Evolutionary conservation across 53 echinoderm and acorn worm genomes (phyloP).

Genomic region (Holothuria scabra): DNA sequence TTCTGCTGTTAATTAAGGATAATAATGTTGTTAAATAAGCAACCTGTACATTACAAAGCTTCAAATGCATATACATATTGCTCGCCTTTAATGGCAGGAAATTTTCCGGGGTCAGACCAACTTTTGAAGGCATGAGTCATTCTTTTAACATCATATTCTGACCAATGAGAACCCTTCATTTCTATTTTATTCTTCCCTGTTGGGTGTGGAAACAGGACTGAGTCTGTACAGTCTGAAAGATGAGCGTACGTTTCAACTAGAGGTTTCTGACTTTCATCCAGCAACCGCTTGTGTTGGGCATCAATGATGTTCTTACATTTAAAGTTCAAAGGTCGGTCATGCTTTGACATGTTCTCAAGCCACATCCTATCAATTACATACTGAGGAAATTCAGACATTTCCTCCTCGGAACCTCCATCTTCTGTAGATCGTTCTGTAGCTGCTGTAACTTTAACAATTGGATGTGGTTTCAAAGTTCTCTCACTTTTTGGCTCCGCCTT

Average conservation of each 20-base stretch:
- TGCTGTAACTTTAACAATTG: conserved; percentile 28
- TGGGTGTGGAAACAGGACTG: conserved; percentile 75
- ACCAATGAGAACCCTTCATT: not conserved
- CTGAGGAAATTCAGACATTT: conserved; percentile 69
- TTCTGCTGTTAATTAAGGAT: too few species aligned
- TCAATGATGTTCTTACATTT: conserved; percentile 98
- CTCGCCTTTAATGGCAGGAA: conserved; percentile 83
- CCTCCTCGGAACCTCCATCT: conserved; percentile 30
- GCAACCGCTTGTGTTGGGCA: conserved; percentile 81
- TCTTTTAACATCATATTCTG: conserved; percentile 60
- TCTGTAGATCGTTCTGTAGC: conserved; percentile 10
- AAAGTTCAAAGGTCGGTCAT: conserved; percentile 87
- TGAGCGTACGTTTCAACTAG: conserved; percentile 85
- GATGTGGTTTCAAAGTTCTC: not conserved
- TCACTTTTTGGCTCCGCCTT: not conserved
- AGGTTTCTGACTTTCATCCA: conserved; percentile 61
- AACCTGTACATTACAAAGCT: not conserved
- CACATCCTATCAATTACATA: conserved; percentile 85
- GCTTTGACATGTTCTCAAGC: conserved; percentile 74
- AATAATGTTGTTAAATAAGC: too few species aligned
- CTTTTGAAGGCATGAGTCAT: conserved; percentile 74
- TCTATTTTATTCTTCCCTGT: not conserved
- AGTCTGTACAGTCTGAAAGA: conserved; percentile 73
- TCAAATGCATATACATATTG: conserved; percentile 89
- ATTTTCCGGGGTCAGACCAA: conserved; percentile 70